phyloP scores from a whole-genome alignment of 2,113 vertebrate species.

The Abramis brama region DNA sequence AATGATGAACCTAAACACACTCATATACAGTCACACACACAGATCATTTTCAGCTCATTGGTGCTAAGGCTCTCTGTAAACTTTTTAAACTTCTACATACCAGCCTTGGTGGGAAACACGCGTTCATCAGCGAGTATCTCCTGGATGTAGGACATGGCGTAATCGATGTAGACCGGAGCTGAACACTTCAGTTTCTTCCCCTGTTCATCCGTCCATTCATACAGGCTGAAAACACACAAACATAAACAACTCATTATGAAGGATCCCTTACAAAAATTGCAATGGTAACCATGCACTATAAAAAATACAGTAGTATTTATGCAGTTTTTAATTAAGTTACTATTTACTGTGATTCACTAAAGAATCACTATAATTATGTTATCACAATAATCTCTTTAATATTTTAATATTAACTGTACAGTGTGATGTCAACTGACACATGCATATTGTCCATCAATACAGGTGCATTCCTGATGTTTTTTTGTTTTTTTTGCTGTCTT shows the following conservation, averaged over 20 bases:
- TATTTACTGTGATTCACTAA: not conserved
- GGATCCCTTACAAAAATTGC: not conserved
- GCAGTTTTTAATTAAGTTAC: not conserved
- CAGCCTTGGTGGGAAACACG: conserved; percentile 80
- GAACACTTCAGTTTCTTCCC: conserved; percentile 82
- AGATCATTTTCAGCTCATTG: not conserved
- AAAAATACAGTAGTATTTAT: not conserved
- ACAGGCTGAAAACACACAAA: conserved; percentile 63
- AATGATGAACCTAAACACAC: conserved; percentile 70
- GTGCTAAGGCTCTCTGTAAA: not conserved
- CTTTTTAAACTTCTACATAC: conserved; percentile 46
- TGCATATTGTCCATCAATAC: not conserved
- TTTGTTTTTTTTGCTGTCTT: not conserved
- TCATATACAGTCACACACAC: not conserved
- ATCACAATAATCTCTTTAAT: not conserved
- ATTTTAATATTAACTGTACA: not conserved
- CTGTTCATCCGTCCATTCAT: conserved; percentile 80
- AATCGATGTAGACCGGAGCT: conserved; percentile 80
- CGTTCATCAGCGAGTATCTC: conserved; percentile 79
- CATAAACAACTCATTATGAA: not conserved
- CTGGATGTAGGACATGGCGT: conserved; percentile 82
- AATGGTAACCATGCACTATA: not conserved
- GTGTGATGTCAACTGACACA: not conserved
- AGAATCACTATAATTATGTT: not conserved
- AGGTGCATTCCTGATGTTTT: not conserved